phyloP scores from a whole-genome alignment of 2,888 invertebrate genomes.

The Diaperis boleti region DNA sequence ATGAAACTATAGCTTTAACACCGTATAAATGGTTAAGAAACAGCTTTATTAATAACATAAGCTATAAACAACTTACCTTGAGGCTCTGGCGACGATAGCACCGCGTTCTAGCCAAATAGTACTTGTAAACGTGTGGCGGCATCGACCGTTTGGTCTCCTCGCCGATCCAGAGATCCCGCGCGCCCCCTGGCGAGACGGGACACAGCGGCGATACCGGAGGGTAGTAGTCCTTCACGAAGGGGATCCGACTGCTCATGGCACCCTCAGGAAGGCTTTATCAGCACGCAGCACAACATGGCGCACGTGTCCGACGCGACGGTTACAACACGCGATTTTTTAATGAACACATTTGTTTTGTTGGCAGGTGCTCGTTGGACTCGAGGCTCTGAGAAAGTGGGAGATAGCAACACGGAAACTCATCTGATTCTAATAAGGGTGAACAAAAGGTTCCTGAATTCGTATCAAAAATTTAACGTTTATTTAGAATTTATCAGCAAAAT shows the following conservation, averaged over 20 bases:
- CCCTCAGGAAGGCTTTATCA: neutral
- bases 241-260: slow-evolving; percentile 62
- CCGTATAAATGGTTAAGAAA: too few relatives aligned
- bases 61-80: slow-evolving; percentile 65
- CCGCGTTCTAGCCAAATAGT: slow-evolving; percentile 70
- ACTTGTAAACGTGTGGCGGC: slow-evolving; percentile 76
- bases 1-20: too few relatives aligned
- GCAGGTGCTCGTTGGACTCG: slow-evolving; percentile 19
- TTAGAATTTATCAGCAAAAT: too few relatives aligned
- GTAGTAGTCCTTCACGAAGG: slow-evolving; percentile 64
- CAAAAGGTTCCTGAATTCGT: too few relatives aligned
- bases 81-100: slow-evolving; percentile 64
- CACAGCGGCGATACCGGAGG: slow-evolving; percentile 59
- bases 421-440: too few relatives aligned
- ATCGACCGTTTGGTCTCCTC: slow-evolving; percentile 74
- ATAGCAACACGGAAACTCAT: too few relatives aligned
- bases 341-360: slow-evolving; percentile 6
- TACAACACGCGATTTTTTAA: neutral
- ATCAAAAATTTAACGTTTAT: too few relatives aligned
- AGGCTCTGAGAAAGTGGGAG: slow-evolving; percentile 2
- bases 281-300: neutral
- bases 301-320: neutral
- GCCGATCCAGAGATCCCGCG: slow-evolving; percentile 72
- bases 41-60: too few relatives aligned
- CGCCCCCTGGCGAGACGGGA: slow-evolving; percentile 56